These are phyloP conservation scores for Albula glossodonta DNA, from an alignment of 2,113 vertebrate species.

Conservation along the genomic window DNA sequence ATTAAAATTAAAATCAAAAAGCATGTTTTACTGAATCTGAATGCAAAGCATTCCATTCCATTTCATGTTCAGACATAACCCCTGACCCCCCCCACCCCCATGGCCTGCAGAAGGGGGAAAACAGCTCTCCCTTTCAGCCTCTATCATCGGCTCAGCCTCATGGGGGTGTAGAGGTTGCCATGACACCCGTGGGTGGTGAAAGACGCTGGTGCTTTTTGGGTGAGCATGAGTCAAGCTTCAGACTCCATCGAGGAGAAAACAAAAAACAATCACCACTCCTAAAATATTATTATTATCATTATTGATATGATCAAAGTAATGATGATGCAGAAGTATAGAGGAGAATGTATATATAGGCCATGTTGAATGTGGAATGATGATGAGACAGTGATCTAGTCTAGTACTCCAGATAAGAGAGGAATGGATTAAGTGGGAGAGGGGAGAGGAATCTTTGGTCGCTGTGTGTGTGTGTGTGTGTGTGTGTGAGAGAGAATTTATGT, in stretches of 20 bases:
- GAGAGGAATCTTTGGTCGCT: not conserved
- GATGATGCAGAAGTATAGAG: not conserved
- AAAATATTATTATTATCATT: not conserved
- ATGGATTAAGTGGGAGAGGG: not conserved
- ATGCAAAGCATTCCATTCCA: not conserved
- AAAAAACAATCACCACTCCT: not conserved
- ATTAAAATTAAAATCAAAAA: not conserved
- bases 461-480: not conserved
- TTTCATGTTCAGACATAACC: not conserved
- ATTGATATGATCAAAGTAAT: not conserved
- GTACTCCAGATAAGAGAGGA: not conserved
- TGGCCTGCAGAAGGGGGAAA: not conserved
- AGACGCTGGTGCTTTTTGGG: not conserved
- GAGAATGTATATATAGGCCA: too few relatives aligned
- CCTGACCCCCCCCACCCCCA: not conserved
- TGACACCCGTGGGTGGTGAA: slow-evolving; percentile 44
- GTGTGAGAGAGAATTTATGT: not conserved
- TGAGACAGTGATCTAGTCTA: not conserved
- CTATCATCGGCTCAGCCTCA: slow-evolving; percentile 43
- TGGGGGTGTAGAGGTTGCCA: slow-evolving; percentile 57
- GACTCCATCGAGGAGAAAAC: not conserved
- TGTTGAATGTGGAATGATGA: not conserved
- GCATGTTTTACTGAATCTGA: not conserved
- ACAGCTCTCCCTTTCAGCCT: not conserved
- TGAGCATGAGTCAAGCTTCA: slow-evolving; percentile 46